Evolutionary conservation across 1,140 invertebrate genomes (phyloP), one percentile per base, ranked within the genome.

Genomic region (Catajapyx aquilonaris): DNA sequence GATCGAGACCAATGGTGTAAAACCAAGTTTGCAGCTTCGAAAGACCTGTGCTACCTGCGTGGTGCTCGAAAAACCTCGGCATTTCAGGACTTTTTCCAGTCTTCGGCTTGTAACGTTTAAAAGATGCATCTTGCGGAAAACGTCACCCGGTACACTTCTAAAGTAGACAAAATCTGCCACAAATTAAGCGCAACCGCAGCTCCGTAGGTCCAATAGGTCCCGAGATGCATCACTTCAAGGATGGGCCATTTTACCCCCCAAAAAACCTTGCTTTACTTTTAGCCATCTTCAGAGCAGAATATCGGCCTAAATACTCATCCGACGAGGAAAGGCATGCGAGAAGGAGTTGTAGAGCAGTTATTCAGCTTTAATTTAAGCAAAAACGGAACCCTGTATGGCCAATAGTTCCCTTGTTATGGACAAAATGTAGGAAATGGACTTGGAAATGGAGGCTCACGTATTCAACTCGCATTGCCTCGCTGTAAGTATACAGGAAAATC

Each of bases 401-500:
- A 35, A 4, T 19, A 35, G 22, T 4, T 35, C 21, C 22, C 34
- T 35, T 31, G 34, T 35, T 35, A 35, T 35, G 9, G 34, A 35
- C 19, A 35, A 35, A 35, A 20, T 35, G 5, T 5, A 21, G 34
- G 23, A 35, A 35, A 20, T 21, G 4, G 34, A 35, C 23, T 35
- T 35, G 23, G 22, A 35, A 35, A 35, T 35, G 34, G 16, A 35
- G 34, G 13, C 34, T 17, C 17, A 35, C 20, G 34, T 20, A 31
- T n/a, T 35, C 41, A 17, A 43, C 7, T 5, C 31, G 33, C 33
- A 43, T n/a, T 38, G 31, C 41, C 31, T 43, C 41, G 20, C 22
- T 37, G 35, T 43, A 43, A 22, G 19, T 46, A 15, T n/a, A n/a
- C 38, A 44, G 23, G 38, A 43, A 33, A 44, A 44, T 28, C 42